These are phyloP conservation scores for Yponomeuta cagnagella DNA, from an alignment of 2,888 invertebrate species.

Conservation along the genomic window DNA sequence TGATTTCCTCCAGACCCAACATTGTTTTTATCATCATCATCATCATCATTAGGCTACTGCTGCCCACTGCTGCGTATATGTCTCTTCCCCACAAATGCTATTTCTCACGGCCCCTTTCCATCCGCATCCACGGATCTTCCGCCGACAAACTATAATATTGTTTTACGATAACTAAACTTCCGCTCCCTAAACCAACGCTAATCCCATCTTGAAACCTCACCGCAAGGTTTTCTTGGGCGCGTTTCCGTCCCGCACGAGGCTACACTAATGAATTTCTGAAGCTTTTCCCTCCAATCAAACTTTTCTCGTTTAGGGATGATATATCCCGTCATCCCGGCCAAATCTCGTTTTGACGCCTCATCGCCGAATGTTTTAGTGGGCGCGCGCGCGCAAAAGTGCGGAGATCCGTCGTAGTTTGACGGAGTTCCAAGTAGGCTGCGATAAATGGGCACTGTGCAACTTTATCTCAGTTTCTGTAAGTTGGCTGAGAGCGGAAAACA, in stretches of 20 bases:
- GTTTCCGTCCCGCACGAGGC: slow-evolving; percentile 46
- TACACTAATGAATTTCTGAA: slow-evolving; percentile 66
- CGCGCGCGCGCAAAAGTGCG: not conserved
- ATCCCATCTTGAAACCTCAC: not conserved
- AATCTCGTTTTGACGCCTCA: slow-evolving; percentile 31
- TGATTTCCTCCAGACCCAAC: no score
- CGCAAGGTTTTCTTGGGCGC: slow-evolving; percentile 23
- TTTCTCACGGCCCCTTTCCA: no score
- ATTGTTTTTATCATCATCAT: no score
- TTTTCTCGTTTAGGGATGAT: slow-evolving; percentile 65
- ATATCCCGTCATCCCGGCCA: slow-evolving; percentile 42
- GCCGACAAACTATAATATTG: no score
- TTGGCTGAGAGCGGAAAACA: no score
- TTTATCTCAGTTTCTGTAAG: no score
- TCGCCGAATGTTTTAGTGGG: slow-evolving; percentile 16
- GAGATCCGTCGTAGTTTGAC: not conserved
- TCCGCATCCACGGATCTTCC: no score
- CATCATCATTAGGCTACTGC: no score
- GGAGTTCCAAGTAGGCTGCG: not conserved
- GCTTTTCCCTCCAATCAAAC: slow-evolving; percentile 56
- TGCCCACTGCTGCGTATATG: no score
- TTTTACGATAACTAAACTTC: not conserved
- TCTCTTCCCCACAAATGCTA: no score
- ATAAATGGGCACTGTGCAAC: no score
- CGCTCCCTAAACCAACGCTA: not conserved